phyloP scores from a whole-genome alignment of 2,888 invertebrate genomes.

The Stenurella melanura region DNA sequence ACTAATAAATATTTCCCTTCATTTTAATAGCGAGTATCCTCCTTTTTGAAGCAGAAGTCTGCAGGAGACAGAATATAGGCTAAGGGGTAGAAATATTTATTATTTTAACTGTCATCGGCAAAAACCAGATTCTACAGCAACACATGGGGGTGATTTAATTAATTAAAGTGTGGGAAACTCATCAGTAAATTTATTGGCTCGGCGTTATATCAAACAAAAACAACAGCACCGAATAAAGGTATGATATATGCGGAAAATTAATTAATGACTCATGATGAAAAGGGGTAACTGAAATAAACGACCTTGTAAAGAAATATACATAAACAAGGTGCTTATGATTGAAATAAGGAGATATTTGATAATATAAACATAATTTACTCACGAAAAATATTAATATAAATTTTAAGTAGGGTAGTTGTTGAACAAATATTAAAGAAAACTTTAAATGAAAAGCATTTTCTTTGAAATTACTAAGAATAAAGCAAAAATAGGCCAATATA shows the following conservation, averaged over 20 bases:
- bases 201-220: not conserved
- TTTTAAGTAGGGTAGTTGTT: no score
- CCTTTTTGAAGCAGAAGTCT: not conserved
- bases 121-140: not conserved
- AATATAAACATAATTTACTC: no score
- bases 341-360: no score
- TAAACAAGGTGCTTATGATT: not conserved
- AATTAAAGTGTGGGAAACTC: constrained; percentile 2
- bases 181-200: constrained; percentile 8
- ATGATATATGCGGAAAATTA: not conserved
- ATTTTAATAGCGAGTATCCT: not conserved
- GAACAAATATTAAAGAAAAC: no score
- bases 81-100: not conserved
- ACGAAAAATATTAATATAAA: no score
- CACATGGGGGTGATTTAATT: not conserved
- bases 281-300: not conserved
- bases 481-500: no score
- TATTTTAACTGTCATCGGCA: constrained; percentile 1
- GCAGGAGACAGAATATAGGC: not conserved
- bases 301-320: constrained; percentile 3
- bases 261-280: constrained; percentile 8
- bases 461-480: no score
- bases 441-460: no score
- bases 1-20: no score
- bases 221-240: constrained; percentile 5